A percentile compares a stretch with the other conserved stretches of the same genome.
Evolutionary conservation across 2,113 vertebrate species (phyloP).

Genomic region (Clarias macrocephalus): DNA sequence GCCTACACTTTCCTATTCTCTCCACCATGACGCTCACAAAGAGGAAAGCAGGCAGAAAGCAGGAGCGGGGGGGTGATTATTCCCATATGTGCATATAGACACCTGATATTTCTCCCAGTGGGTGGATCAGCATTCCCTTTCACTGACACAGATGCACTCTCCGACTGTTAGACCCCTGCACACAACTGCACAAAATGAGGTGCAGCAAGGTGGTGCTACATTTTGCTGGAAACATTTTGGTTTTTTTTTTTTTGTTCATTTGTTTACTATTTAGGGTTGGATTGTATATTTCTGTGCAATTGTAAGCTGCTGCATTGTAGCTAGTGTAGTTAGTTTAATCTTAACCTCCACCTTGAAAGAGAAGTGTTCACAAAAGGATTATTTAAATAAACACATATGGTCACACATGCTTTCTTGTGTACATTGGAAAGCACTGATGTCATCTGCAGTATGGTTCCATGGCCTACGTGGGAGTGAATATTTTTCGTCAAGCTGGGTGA

Average conservation of each 20-base stretch:
- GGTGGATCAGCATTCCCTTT: conserved; percentile 69
- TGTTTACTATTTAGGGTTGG: not conserved
- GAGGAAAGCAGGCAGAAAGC: conserved; percentile 13
- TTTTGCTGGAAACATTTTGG: too few species aligned
- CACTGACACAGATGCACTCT: conserved; percentile 65
- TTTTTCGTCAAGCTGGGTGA: conserved; percentile 48
- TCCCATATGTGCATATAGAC: conserved; percentile 70
- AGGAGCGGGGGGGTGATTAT: conserved; percentile 58
- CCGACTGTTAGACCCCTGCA: conserved; percentile 55
- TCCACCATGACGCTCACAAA: conserved; percentile 12
- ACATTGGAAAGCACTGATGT: conserved; percentile 27
- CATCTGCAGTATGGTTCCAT: conserved; percentile 23
- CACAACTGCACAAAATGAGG: not conserved
- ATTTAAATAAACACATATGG: conserved; percentile 1
- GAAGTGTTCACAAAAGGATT: not conserved
- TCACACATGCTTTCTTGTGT: conserved; percentile 38
- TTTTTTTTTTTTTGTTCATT: not conserved
- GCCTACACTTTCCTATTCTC: conserved; percentile 40
- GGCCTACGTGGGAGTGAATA: conserved; percentile 49
- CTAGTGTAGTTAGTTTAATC: not conserved
- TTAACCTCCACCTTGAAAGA: not conserved
- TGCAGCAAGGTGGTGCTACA: not conserved
- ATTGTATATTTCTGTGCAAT: not conserved
- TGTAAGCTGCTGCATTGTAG: not conserved
- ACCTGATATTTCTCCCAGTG: conserved; percentile 71